Evolutionary conservation across 92 coral and sea anemone genomes (phyloP).

Genomic region (Heteractis magnifica): DNA sequence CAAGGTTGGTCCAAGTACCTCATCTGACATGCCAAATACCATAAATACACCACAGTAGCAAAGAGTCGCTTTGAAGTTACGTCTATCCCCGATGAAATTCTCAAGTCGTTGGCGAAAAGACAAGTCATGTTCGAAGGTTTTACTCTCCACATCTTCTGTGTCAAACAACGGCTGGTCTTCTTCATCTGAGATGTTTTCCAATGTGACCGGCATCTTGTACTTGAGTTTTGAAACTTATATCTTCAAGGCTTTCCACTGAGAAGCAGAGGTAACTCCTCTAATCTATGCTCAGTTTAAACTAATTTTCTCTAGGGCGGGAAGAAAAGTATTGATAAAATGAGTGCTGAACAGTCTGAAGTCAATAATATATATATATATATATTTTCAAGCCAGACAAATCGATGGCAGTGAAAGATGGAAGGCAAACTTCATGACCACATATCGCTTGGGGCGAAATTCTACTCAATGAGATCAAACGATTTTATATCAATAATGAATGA

Average conservation of each 20-base stretch:
- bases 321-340: neutral
- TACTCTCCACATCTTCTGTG: conserved; percentile 73
- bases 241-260: neutral
- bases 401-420: neutral
- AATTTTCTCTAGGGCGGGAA: neutral
- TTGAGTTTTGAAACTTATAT: neutral
- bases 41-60: conserved; percentile 86
- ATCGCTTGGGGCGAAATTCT: neutral
- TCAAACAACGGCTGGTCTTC: conserved; percentile 76
- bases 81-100: conserved; percentile 57
- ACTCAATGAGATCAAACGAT: neutral
- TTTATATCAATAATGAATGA: neutral
- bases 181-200: conserved; percentile 70
- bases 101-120: conserved; percentile 57
- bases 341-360: neutral
- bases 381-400: neutral
- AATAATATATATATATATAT: neutral
- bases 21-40: conserved; percentile 94
- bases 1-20: conserved; percentile 79
- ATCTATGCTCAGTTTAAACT: neutral
- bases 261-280: neutral
- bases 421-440: conserved; percentile 25
- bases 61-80: conserved; percentile 67
- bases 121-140: conserved; percentile 54
- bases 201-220: conserved; percentile 53